Conservation (phyloP, 2,797 vertebrate genomes). For the Gastrophryne carolinensis region DNA sequence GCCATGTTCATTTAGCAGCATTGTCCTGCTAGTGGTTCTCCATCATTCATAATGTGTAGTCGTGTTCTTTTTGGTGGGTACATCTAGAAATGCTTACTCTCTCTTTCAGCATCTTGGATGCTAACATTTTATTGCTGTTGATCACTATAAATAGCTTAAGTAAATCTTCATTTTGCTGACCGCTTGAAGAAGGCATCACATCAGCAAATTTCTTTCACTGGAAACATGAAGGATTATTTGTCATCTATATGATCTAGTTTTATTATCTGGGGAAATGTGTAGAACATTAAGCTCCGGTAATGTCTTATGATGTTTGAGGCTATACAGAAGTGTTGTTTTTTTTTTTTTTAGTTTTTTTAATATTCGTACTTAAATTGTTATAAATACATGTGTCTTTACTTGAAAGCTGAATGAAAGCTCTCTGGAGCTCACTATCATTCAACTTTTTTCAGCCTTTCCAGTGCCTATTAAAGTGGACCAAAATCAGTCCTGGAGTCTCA, state of each 20-base stretch:
- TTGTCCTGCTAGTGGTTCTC: too few relatives aligned
- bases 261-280: slow-evolving; percentile 48
- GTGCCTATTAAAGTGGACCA: too few relatives aligned
- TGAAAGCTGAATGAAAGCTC: too few relatives aligned
- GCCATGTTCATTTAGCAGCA: too few relatives aligned
- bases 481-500: too few relatives aligned
- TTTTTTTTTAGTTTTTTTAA: too few relatives aligned
- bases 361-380: too few relatives aligned
- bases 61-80: not conserved
- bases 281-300: not conserved
- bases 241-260: slow-evolving; percentile 52
- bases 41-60: too few relatives aligned
- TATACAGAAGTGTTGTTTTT: not conserved
- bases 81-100: slow-evolving; percentile 65
- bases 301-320: not conserved
- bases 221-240: slow-evolving; percentile 68
- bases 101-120: slow-evolving; percentile 64
- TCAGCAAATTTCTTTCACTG: slow-evolving; percentile 71
- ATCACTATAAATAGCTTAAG: slow-evolving; percentile 73
- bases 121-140: slow-evolving; percentile 73
- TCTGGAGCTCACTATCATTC: too few relatives aligned
- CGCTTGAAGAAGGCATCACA: slow-evolving; percentile 62
- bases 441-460: too few relatives aligned
- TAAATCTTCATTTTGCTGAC: slow-evolving; percentile 79
- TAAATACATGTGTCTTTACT: too few relatives aligned